A percentile compares a stretch with the other conserved stretches of the same genome.
Evolutionary conservation across 2,888 invertebrate genomes (phyloP).

Genomic region (Penaeus monodon): DNA sequence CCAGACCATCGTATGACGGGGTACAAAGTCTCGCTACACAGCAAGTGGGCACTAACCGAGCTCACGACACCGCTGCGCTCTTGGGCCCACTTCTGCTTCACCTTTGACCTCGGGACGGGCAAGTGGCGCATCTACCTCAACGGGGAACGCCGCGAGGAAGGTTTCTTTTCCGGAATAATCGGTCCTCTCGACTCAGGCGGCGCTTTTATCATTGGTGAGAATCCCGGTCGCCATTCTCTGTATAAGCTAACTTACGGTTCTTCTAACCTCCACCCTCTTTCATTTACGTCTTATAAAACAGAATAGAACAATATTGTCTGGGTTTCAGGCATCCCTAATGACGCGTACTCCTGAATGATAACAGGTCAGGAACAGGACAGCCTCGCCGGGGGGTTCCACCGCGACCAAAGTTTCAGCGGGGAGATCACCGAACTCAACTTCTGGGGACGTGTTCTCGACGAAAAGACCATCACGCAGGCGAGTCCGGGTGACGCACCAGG

Average conservation of each 20-base stretch:
- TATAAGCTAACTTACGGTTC: no score
- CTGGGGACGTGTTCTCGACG: constrained; percentile 33
- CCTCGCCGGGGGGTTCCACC: constrained; percentile 54
- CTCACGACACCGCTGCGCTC: constrained; percentile 39
- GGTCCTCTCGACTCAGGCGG: constrained; percentile 18
- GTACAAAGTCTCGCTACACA: constrained; percentile 38
- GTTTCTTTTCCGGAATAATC: background rate
- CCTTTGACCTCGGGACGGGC: constrained; percentile 23
- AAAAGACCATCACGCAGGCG: background rate
- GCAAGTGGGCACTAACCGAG: constrained; percentile 27
- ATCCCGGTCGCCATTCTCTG: no score
- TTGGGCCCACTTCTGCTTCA: constrained; percentile 59
- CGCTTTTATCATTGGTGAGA: constrained; percentile 46
- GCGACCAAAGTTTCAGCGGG: constrained; percentile 63
- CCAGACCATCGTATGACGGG: constrained; percentile 48
- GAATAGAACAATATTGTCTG: no score
- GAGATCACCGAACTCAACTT: constrained; percentile 62
- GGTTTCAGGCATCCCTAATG: no score
- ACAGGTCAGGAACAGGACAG: constrained; percentile 63
- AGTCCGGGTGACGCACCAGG: background rate
- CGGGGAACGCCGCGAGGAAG: constrained; percentile 23
- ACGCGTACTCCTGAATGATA: no score
- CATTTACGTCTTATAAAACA: no score
- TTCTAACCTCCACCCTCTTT: no score
- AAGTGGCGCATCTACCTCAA: constrained; percentile 45